Evolutionary conservation across 2,113 vertebrate species (phyloP), one percentile per base, ranked within the genome.

Genomic region (Tragelaphus imberbis): DNA sequence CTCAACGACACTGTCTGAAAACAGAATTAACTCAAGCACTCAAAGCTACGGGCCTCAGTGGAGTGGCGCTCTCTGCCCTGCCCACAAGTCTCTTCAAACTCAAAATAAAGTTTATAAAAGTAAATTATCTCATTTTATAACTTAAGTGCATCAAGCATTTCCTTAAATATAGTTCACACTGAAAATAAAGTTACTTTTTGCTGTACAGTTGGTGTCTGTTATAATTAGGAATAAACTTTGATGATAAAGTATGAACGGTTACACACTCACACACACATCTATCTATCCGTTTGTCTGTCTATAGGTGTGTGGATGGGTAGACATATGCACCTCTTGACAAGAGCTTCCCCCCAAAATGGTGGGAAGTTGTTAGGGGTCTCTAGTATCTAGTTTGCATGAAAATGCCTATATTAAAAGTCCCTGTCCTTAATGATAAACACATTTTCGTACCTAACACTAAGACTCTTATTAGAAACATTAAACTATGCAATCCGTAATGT

Each of bases 141-240:
- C 98, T 99, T 99, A 99, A 99, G 98, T 99, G 98, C 99, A 99
- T 95, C 96, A 97, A 99, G 98, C 98, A 98, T 99, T 98, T 99
- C 98, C 98, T 99, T 99, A 99, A 99, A 99, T 99, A 99, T 95
- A 98, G 98, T 98, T 99, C 98, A 99, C 98, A 91, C 97, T 97
- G 98, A 98, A 99, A 99, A 98, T 98, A 99, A 99, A 99, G 98
- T 99, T 98, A 98, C 98, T 98, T 99, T 99, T 98, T 97, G 97
- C 98, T 99, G 98, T 99, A 99, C 98, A 98, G 97, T 98, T 98
- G 98, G 97, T 98, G 98, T 98, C 98, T 97, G 98, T 98, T 98
- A 98, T 97, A 98, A 94, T 98, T 97, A 98, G 97, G 98, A 96
- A 98, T 98, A 99, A 98, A 98, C 98, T 99, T 98, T 97, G 98